phyloP scores from a whole-genome alignment of 2,888 invertebrate species.

The Diachrysia chrysitis region DNA sequence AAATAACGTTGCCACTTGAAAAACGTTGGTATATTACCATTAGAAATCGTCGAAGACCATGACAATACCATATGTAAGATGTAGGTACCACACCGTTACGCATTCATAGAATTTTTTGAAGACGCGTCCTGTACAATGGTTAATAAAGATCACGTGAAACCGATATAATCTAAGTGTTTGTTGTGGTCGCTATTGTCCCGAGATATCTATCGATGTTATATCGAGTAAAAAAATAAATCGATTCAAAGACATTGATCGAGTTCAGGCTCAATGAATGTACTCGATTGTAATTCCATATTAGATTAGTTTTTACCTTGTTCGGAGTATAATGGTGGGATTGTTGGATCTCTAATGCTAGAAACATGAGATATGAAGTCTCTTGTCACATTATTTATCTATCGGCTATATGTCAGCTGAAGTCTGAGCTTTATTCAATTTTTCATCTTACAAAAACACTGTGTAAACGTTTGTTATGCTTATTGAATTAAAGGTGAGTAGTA shows the following conservation, averaged over 20 bases:
- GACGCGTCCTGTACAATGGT: constrained; percentile 79
- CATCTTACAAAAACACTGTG: too few relatives aligned
- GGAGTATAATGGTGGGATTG: constrained; percentile 53
- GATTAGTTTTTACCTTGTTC: constrained; percentile 55
- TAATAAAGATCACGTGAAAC: constrained; percentile 77
- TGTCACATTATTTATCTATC: not conserved
- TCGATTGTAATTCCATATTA: constrained; percentile 55
- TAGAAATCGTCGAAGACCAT: constrained; percentile 32
- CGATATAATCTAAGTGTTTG: constrained; percentile 83
- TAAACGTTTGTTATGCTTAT: too few relatives aligned
- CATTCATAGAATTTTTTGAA: constrained; percentile 69
- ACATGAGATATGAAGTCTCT: not conserved
- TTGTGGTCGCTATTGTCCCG: constrained; percentile 77
- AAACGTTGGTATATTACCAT: constrained; percentile 33
- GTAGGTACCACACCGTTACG: constrained; percentile 61
- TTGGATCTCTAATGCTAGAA: constrained; percentile 13
- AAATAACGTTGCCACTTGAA: constrained; percentile 13
- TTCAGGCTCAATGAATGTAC: constrained; percentile 52
- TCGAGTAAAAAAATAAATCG: constrained; percentile 71
- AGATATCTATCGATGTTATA: constrained; percentile 77
- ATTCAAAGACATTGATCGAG: constrained; percentile 70
- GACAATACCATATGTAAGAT: constrained; percentile 53
- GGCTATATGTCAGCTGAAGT: too few relatives aligned
- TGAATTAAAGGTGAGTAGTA: too few relatives aligned
- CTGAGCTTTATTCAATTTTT: too few relatives aligned